phyloP scores from a whole-genome alignment of 2,113 vertebrate genomes.

The Neofelis nebulosa region DNA sequence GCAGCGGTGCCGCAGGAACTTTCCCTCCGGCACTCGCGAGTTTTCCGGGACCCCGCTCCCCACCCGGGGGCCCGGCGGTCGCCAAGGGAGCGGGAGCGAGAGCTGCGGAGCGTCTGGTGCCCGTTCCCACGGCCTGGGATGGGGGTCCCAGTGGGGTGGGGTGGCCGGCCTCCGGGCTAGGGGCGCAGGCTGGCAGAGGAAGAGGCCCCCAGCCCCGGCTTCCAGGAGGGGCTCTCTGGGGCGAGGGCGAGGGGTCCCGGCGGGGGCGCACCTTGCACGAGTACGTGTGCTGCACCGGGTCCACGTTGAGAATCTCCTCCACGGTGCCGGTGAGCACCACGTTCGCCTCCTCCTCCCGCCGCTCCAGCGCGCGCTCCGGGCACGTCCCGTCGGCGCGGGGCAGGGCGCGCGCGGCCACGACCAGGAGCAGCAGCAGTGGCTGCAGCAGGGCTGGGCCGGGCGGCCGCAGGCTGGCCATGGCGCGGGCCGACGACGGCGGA shows the following conservation, averaged over 20 bases:
- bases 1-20: slow-evolving; percentile 53
- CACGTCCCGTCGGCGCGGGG: slow-evolving; percentile 85
- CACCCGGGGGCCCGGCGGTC: slow-evolving; percentile 38
- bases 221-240: not conserved
- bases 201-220: not conserved
- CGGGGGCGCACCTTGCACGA: slow-evolving; percentile 93
- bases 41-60: slow-evolving; percentile 55
- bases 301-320: slow-evolving; percentile 97
- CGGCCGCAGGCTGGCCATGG: slow-evolving; percentile 58
- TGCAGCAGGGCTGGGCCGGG: not conserved
- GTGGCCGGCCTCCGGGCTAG: not conserved
- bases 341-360: slow-evolving; percentile 95
- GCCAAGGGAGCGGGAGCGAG: slow-evolving; percentile 56
- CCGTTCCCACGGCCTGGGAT: slow-evolving; percentile 65
- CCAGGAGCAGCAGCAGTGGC: slow-evolving; percentile 79
- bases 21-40: slow-evolving; percentile 36
- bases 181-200: not conserved
- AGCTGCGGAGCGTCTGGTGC: not conserved
- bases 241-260: not conserved
- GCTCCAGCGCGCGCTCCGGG: slow-evolving; percentile 93
- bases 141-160: slow-evolving; percentile 40
- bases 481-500: slow-evolving; percentile 43
- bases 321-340: slow-evolving; percentile 97
- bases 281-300: slow-evolving; percentile 97
- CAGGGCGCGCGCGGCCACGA: slow-evolving; percentile 80